phyloP scores from a whole-genome alignment of 2,113 vertebrate genomes.

The Suncus etruscus region DNA sequence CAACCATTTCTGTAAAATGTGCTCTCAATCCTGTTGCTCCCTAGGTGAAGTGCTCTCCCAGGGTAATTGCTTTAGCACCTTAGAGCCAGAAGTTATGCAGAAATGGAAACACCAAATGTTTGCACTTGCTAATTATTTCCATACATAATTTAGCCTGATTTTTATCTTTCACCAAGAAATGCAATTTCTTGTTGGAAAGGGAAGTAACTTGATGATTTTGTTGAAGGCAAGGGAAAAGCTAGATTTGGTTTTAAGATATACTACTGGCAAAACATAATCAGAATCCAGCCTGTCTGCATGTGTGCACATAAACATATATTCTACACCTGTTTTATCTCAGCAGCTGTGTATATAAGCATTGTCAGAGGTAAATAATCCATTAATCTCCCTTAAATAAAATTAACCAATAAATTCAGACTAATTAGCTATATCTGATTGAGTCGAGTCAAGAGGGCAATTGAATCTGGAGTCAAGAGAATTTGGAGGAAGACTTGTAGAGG shows the following conservation, averaged over 20 bases:
- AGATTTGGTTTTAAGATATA: slow-evolving; percentile 65
- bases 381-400: slow-evolving; percentile 84
- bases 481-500: slow-evolving; percentile 76
- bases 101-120: slow-evolving; percentile 62
- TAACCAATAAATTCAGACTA: slow-evolving; percentile 85
- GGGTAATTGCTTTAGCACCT: slow-evolving; percentile 62
- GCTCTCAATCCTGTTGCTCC: neutral
- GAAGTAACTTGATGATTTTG: slow-evolving; percentile 68
- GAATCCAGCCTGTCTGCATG: slow-evolving; percentile 21
- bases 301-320: slow-evolving; percentile 4
- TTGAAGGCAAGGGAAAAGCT: slow-evolving; percentile 39
- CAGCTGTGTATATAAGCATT: slow-evolving; percentile 78
- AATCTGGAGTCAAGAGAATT: slow-evolving; percentile 54
- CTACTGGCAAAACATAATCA: slow-evolving; percentile 76
- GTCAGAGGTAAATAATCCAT: slow-evolving; percentile 81
- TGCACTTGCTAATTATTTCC: slow-evolving; percentile 76
- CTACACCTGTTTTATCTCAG: slow-evolving; percentile 68
- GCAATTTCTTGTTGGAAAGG: slow-evolving; percentile 68
- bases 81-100: slow-evolving; percentile 69
- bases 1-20: neutral
- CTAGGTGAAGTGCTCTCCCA: slow-evolving; percentile 19
- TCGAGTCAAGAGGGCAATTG: slow-evolving; percentile 77
- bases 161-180: slow-evolving; percentile 78
- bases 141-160: slow-evolving; percentile 64
- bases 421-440: slow-evolving; percentile 82